Evolutionary conservation across 2,888 invertebrate species (phyloP).

Genomic region (Heteromyza rotundicornis): DNA sequence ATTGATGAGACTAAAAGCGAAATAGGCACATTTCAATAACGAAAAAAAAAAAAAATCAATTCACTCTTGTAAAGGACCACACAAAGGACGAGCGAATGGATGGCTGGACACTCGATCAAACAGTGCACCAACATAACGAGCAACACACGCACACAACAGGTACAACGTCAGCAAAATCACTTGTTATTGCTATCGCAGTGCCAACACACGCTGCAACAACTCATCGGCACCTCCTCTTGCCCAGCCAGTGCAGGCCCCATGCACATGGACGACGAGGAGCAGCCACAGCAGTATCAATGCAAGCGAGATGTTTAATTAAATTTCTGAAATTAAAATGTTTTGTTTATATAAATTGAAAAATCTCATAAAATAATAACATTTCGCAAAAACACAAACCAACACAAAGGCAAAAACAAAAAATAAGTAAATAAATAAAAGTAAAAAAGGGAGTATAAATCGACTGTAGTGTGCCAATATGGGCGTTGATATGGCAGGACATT

Average conservation of each 20-base stretch:
- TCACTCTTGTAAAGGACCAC: too few species aligned
- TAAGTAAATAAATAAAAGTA: conserved; percentile 20
- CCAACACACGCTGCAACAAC: neutral
- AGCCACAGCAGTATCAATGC: neutral
- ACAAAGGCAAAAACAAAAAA: conserved; percentile 7
- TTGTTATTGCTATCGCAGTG: neutral
- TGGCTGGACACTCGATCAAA: neutral
- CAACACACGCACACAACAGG: too few species aligned
- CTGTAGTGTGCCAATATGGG: neutral
- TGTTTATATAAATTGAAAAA: conserved; percentile 63
- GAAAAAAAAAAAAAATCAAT: too few species aligned
- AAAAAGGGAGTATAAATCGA: neutral
- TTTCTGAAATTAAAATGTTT: conserved; percentile 63
- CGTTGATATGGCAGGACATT: neutral
- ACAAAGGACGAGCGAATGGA: neutral
- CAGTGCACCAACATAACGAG: neutral
- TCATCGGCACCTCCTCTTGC: neutral
- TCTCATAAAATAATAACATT: conserved; percentile 34
- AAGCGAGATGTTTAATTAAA: conserved; percentile 59
- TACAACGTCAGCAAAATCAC: too few species aligned
- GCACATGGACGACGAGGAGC: too few species aligned
- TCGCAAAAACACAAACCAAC: conserved; percentile 6
- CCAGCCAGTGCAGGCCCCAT: neutral
- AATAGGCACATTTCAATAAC: too few species aligned
- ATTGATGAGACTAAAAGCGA: too few species aligned